Conservation (phyloP, 2,888 invertebrate species). For the Dynastes grantii region DNA sequence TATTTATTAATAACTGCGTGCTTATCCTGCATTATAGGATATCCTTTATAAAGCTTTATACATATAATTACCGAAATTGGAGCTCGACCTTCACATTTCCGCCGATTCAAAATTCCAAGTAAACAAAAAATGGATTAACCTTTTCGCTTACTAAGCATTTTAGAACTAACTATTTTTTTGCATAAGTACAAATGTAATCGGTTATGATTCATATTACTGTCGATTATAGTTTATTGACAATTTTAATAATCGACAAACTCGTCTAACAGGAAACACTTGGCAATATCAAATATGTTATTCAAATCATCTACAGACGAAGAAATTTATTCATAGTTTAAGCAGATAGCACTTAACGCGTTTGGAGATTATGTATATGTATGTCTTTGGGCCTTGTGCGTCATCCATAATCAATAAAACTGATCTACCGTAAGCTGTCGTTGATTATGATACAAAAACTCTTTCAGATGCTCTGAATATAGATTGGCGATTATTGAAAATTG, state of each 20-base stretch:
- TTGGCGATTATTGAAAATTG: neutral
- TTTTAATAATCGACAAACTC: neutral
- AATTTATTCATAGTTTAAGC: constrained; percentile 12
- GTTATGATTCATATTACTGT: neutral
- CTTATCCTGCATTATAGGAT: neutral
- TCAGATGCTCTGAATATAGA: neutral
- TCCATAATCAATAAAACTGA: constrained; percentile 24
- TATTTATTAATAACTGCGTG: neutral
- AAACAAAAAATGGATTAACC: neutral
- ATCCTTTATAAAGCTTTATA: neutral
- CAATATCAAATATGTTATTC: neutral
- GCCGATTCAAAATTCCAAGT: neutral
- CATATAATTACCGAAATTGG: constrained; percentile 7
- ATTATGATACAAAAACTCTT: constrained; percentile 6
- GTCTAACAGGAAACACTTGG: too few relatives aligned
- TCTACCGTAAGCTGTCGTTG: constrained; percentile 15
- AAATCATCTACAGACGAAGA: neutral
- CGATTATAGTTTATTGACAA: neutral
- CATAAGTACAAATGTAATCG: neutral
- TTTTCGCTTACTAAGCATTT: neutral
- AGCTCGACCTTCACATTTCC: neutral
- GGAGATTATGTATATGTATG: neutral
- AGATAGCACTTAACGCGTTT: neutral
- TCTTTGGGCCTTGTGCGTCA: neutral
- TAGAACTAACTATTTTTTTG: neutral